phyloP scores from a whole-genome alignment of 2,888 invertebrate genomes.

The Acleris sparsana region DNA sequence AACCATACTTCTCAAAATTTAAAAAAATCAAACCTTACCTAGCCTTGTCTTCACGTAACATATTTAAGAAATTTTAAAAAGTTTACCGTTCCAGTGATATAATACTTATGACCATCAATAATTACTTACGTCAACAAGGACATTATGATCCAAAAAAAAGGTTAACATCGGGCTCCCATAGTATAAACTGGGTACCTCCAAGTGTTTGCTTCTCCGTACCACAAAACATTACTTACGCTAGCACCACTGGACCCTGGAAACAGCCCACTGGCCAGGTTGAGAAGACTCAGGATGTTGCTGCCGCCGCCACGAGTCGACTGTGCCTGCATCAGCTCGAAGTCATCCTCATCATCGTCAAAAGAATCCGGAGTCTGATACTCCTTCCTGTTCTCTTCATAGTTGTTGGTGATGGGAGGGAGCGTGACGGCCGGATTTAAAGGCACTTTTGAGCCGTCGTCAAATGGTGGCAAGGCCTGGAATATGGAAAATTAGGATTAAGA shows the following conservation, averaged over 20 bases:
- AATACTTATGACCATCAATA: too few relatives aligned
- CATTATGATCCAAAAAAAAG: too few relatives aligned
- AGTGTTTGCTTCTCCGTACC: not conserved
- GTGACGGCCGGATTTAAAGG: conserved; percentile 21
- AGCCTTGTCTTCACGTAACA: too few relatives aligned
- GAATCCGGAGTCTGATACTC: conserved; percentile 26
- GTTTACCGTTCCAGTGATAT: too few relatives aligned
- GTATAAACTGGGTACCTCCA: too few relatives aligned
- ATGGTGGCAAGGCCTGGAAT: not conserved
- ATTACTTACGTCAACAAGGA: too few relatives aligned
- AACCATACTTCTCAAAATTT: too few relatives aligned
- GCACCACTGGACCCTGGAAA: conserved; percentile 59
- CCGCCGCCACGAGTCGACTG: conserved; percentile 52
- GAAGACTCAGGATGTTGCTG: conserved; percentile 66
- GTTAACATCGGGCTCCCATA: too few relatives aligned
- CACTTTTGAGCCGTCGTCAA: conserved; percentile 10
- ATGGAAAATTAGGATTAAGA: not conserved
- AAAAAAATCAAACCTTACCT: too few relatives aligned
- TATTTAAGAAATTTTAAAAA: too few relatives aligned
- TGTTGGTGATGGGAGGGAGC: conserved; percentile 17
- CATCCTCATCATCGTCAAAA: conserved; percentile 55
- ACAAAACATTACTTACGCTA: conserved; percentile 53
- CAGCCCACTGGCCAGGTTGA: conserved; percentile 60
- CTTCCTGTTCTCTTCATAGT: conserved; percentile 21
- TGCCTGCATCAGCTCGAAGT: conserved; percentile 46